Conservation (phyloP, 1,140 invertebrate genomes). For the Pinna nobilis region DNA sequence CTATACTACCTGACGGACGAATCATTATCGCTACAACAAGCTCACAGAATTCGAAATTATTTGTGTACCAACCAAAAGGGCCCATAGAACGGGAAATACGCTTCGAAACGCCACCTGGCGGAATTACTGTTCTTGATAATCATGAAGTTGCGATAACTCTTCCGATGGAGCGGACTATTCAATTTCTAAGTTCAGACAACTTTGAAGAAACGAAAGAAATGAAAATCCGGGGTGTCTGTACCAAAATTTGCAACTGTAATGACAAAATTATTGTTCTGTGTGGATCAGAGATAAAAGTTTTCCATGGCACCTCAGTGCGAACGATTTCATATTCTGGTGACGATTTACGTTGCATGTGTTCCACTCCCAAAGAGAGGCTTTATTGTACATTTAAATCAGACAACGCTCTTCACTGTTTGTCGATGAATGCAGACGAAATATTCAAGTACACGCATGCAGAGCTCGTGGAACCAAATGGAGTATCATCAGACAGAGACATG, state of each 20-base stretch:
- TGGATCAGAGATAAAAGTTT: neutral
- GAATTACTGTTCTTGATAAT: neutral
- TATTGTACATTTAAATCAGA: constrained; percentile 1
- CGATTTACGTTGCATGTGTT: neutral
- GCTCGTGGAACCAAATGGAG: constrained; percentile 1
- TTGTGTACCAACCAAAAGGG: neutral
- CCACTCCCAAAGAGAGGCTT: constrained; percentile 1
- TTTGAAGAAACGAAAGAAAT: constrained; percentile 7
- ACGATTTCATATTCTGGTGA: neutral
- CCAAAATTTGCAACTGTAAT: neutral
- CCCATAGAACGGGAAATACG: neutral
- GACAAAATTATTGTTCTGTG: constrained; percentile 3
- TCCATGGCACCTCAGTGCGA: constrained; percentile 2
- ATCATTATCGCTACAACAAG: neutral
- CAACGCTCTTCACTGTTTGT: neutral
- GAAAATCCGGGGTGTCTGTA: constrained; percentile 6
- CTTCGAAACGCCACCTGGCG: neutral
- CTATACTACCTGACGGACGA: constrained; percentile 5
- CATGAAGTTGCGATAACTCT: constrained; percentile 1
- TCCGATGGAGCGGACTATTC: constrained; percentile 4
- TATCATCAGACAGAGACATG: neutral
- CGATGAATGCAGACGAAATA: neutral
- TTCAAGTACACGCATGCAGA: constrained; percentile 3
- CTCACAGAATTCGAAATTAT: neutral
- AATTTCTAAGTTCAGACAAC: neutral